phyloP scores from a whole-genome alignment of 2,797 vertebrate genomes.

The Mastacembelus armatus region DNA sequence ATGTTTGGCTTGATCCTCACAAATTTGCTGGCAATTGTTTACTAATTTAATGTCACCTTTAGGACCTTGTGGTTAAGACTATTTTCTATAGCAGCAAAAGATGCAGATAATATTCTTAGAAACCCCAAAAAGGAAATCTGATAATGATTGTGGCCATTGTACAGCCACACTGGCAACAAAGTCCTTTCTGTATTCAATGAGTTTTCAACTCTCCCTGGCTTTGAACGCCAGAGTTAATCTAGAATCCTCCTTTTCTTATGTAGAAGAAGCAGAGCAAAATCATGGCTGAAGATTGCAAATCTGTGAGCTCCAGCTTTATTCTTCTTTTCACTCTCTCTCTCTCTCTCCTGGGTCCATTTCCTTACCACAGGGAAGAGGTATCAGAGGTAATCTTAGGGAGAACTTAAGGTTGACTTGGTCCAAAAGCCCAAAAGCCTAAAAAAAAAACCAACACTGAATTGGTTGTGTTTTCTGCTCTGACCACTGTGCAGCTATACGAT shows the following conservation, averaged over 20 bases:
- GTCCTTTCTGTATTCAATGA: constrained; percentile 73
- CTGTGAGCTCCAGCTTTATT: constrained; percentile 70
- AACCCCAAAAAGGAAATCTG: constrained; percentile 67
- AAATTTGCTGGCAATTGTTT: neutral
- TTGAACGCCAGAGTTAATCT: constrained; percentile 83
- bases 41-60: constrained; percentile 1
- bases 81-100: constrained; percentile 17
- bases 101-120: constrained; percentile 33
- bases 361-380: constrained; percentile 15
- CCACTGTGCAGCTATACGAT: constrained; percentile 55
- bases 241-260: constrained; percentile 83
- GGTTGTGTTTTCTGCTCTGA: constrained; percentile 54
- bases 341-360: constrained; percentile 37
- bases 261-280: constrained; percentile 76
- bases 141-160: constrained; percentile 71
- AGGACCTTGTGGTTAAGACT: constrained; percentile 49
- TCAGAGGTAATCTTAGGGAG: constrained; percentile 28
- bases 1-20: neutral
- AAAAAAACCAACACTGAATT: constrained; percentile 30
- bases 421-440: constrained; percentile 28
- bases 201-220: constrained; percentile 73
- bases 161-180: constrained; percentile 64
- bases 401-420: constrained; percentile 22
- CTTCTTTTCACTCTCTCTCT: constrained; percentile 12
- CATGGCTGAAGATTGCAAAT: constrained; percentile 75